Evolutionary conservation across 1,140 invertebrate genomes (phyloP).

Genomic region (Temnothorax longispinosus): DNA sequence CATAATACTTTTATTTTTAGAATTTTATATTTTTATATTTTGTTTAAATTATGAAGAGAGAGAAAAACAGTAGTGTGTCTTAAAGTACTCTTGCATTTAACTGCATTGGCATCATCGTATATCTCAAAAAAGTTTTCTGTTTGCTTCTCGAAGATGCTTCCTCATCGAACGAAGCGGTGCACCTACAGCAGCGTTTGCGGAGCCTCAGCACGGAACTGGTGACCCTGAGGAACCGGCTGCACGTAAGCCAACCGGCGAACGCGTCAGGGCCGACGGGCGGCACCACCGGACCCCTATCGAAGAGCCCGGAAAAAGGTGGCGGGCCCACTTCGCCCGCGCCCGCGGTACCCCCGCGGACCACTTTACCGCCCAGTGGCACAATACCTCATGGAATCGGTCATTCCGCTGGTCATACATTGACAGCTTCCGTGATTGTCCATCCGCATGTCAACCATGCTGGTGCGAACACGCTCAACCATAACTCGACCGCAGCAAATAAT

Average conservation of each 20-base stretch:
- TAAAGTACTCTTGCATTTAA: neutral
- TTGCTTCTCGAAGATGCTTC: slow-evolving; percentile 92
- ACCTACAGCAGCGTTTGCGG: slow-evolving; percentile 94
- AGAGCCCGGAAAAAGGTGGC: slow-evolving; percentile 75
- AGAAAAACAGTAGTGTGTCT: neutral
- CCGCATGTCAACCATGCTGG: slow-evolving; percentile 81
- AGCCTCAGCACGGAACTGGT: slow-evolving; percentile 96
- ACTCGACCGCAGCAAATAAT: slow-evolving; percentile 80
- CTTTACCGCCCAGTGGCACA: slow-evolving; percentile 79
- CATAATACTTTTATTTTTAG: neutral
- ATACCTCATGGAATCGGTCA: slow-evolving; percentile 75
- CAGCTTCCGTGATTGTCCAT: slow-evolving; percentile 84
- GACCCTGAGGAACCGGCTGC: slow-evolving; percentile 94
- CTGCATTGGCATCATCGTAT: neutral
- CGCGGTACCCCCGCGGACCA: slow-evolving; percentile 84
- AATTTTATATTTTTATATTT: neutral
- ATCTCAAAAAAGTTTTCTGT: slow-evolving; percentile 9
- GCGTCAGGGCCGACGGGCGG: slow-evolving; percentile 75
- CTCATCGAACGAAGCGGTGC: slow-evolving; percentile 96
- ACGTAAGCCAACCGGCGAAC: slow-evolving; percentile 88
- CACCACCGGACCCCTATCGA: slow-evolving; percentile 70
- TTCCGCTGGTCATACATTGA: slow-evolving; percentile 80
- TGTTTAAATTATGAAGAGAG: too few species aligned
- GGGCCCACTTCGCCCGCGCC: slow-evolving; percentile 77
- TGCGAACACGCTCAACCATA: slow-evolving; percentile 78